A percentile compares a stretch with the other conserved stretches of the same genome.
Evolutionary conservation across 2,113 vertebrate species (phyloP).

Genomic region (Callocephalon fimbriatum): DNA sequence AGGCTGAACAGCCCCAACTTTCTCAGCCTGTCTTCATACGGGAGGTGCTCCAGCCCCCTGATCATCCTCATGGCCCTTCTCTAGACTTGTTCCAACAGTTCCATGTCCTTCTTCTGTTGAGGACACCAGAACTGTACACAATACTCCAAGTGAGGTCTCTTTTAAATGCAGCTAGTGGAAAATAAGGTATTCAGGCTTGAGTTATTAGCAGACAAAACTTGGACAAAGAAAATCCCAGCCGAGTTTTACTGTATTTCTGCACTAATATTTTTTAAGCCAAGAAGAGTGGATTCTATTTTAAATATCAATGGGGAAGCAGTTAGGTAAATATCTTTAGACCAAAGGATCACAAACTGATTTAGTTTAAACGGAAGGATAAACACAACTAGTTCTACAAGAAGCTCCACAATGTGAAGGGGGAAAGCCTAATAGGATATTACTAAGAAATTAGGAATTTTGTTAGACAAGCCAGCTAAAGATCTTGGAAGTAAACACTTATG

Average conservation of each 20-base stretch:
- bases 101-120: no score
- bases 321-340: neutral
- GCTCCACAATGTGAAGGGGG: accelerated
- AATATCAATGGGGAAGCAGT: neutral
- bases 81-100: no score
- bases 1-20: no score
- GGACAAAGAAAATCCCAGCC: neutral
- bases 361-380: neutral
- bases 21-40: no score
- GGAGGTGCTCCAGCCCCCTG: no score
- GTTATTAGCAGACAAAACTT: neutral
- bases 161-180: neutral
- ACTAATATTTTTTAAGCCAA: neutral
- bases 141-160: no score
- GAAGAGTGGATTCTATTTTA: neutral
- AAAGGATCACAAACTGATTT: neutral
- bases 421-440: accelerated
- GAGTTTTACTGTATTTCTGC: neutral
- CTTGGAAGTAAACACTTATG: neutral
- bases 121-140: no score
- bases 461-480: neutral
- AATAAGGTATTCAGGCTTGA: neutral
- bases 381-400: neutral
- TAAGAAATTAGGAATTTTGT: neutral
- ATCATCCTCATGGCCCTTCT: no score